Base-by-base conservation (phyloP, 2,113 vertebrate genomes). In the Psilopogon haemacephalus region DNA sequence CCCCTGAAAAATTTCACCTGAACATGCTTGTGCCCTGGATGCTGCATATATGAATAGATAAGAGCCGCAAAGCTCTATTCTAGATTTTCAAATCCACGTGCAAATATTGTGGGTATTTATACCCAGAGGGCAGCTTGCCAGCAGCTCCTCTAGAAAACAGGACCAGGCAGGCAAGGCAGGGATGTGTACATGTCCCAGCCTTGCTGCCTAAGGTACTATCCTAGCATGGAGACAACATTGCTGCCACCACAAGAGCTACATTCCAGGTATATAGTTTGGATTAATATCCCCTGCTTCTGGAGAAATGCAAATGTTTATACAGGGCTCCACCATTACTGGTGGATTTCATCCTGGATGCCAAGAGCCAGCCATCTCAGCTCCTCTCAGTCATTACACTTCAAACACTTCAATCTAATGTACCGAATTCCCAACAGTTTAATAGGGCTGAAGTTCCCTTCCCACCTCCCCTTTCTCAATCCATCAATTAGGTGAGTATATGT, bases 401-500 rank as follows among this genome's bases (percentile, higher is more conserved):
- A 94, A 94, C 76, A 91, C 59, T 89, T 80, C 72, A 90, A 89
- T 96, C 75, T 94, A 94, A 83, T 21, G 3, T 40, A 56, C 5
- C 7, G 75, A 93, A 95, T 95, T 83, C 86, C 88, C 90, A 83
- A 42, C 75, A 87, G 81, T 86, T 95, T 88, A 82, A 94, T 94
- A 93, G 89, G 83, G 73, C 94, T 94, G 90, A 85, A 92, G 93
- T 94, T 82, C 75, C 78, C 77, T 91, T 69, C 88, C 89, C 26
- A 0, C 90, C 92, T 95, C 71, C 89, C 75, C 64, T 94, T 70
- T 84, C 82, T 89, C 85, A 96, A 89, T 63, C 92, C 93, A 93
- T 95, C 97, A 97, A 85, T 97, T 97, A 97, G 89, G 89, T 65
- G 84, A 90, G 86, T 89, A 72, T 94, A 89, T 70, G 72, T 89